Evolutionary conservation across 2,113 vertebrate genomes (phyloP).

Genomic region (Nansenia antarctica): DNA sequence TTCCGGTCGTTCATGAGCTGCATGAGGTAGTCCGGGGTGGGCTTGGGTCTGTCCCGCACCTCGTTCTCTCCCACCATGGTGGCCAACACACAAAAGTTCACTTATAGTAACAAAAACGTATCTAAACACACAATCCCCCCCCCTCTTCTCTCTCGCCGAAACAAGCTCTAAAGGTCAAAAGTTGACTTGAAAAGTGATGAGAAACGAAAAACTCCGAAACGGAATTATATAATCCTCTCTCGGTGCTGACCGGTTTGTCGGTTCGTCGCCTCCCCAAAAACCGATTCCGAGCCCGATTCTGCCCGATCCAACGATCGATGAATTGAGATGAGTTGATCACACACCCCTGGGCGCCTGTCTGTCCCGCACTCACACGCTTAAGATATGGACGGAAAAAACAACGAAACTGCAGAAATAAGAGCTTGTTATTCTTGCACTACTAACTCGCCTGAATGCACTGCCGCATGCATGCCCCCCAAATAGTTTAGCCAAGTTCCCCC

Average conservation of each 20-base stretch:
- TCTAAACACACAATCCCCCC: neutral
- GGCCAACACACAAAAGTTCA: conserved; percentile 56
- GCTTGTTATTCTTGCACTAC: neutral
- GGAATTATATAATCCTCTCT: too few species aligned
- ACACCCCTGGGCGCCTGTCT: neutral
- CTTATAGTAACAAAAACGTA: too few species aligned
- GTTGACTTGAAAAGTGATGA: neutral
- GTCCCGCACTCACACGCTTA: neutral
- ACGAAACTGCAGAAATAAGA: neutral
- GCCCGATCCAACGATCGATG: too few species aligned
- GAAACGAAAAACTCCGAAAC: too few species aligned
- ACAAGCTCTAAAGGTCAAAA: neutral
- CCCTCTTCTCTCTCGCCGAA: neutral
- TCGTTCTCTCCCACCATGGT: conserved; percentile 98
- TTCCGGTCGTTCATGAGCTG: conserved; percentile 99
- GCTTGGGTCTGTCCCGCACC: conserved; percentile 96
- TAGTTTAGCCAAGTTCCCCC: too few species aligned
- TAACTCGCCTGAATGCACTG: neutral
- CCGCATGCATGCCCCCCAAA: too few species aligned
- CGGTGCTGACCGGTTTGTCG: too few species aligned
- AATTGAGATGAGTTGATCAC: neutral
- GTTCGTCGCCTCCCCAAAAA: neutral
- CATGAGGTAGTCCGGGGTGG: conserved; percentile 97
- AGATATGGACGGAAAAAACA: neutral
- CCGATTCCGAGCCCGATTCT: neutral